Evolutionary conservation across 2,113 vertebrate genomes (phyloP).

Genomic region (Actenoides hombroni): DNA sequence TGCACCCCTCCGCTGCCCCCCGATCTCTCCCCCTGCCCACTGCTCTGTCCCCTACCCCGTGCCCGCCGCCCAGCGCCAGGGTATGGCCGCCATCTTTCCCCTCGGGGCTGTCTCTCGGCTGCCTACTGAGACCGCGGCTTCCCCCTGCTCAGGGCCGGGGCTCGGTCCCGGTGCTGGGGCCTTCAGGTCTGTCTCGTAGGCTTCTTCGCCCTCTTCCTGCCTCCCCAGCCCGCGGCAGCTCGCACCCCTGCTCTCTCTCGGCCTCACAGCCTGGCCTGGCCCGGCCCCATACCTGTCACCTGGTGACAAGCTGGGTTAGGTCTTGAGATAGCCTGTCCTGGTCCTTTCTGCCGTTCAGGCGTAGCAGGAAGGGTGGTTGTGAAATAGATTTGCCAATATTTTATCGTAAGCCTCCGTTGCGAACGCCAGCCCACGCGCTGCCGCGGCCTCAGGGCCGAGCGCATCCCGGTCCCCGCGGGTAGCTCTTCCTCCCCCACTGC

Average conservation of each 20-base stretch:
- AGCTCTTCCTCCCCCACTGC: neutral
- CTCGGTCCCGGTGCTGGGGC: neutral
- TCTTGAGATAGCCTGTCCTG: no score
- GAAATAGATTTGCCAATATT: neutral
- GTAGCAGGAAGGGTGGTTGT: neutral
- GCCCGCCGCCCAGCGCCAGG: neutral
- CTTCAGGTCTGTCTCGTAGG: accelerated
- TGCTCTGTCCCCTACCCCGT: no score
- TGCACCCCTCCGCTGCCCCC: no score
- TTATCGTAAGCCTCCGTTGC: accelerated
- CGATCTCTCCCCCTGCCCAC: no score
- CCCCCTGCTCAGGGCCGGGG: neutral
- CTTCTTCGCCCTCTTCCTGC: no score
- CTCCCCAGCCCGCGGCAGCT: neutral
- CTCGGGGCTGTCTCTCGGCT: no score
- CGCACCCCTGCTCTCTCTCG: no score
- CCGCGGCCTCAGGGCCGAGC: accelerated
- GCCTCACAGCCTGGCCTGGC: neutral
- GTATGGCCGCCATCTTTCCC: neutral
- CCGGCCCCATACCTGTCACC: accelerated
- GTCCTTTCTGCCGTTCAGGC: neutral
- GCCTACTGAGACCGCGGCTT: neutral
- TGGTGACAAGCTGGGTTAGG: no score
- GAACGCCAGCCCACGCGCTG: accelerated
- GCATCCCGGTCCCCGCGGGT: accelerated